phyloP scores from a whole-genome alignment of 2,888 invertebrate genomes.

The Napeogenes sylphis region DNA sequence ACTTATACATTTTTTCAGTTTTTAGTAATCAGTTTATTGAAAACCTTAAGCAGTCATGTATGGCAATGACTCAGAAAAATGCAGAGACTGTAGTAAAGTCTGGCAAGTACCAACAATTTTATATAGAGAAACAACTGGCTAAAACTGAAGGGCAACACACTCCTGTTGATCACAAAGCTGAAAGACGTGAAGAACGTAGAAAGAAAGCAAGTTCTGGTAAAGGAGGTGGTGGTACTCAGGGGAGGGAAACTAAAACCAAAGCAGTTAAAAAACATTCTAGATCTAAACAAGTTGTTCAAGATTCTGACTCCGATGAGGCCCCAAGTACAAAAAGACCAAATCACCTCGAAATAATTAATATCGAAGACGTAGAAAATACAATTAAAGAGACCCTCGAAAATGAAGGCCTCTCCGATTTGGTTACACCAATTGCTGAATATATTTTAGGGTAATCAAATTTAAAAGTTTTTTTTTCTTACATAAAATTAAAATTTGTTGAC shows the following conservation, averaged over 20 bases:
- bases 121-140: slow-evolving; percentile 82
- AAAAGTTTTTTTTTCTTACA: no score
- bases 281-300: slow-evolving; percentile 75
- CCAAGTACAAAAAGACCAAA: slow-evolving; percentile 49
- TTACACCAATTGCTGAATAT: slow-evolving; percentile 82
- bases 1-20: slow-evolving; percentile 51
- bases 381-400: slow-evolving; percentile 80
- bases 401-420: slow-evolving; percentile 85
- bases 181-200: slow-evolving; percentile 91
- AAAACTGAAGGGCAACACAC: slow-evolving; percentile 52
- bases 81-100: slow-evolving; percentile 83
- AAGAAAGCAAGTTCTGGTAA: slow-evolving; percentile 93
- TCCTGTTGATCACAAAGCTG: slow-evolving; percentile 77
- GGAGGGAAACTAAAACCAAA: slow-evolving; percentile 96
- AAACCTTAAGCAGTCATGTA: slow-evolving; percentile 81
- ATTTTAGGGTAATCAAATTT: slow-evolving; percentile 77
- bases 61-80: slow-evolving; percentile 80
- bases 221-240: slow-evolving; percentile 94
- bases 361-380: slow-evolving; percentile 82
- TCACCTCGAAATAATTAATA: slow-evolving; percentile 80
- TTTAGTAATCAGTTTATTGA: slow-evolving; percentile 83
- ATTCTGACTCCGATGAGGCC: slow-evolving; percentile 83
- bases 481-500: no score
- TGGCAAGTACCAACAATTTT: slow-evolving; percentile 86
- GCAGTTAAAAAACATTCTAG: slow-evolving; percentile 89